phyloP scores from a whole-genome alignment of 2,888 invertebrate species.

The Orchesellides sinensis region DNA sequence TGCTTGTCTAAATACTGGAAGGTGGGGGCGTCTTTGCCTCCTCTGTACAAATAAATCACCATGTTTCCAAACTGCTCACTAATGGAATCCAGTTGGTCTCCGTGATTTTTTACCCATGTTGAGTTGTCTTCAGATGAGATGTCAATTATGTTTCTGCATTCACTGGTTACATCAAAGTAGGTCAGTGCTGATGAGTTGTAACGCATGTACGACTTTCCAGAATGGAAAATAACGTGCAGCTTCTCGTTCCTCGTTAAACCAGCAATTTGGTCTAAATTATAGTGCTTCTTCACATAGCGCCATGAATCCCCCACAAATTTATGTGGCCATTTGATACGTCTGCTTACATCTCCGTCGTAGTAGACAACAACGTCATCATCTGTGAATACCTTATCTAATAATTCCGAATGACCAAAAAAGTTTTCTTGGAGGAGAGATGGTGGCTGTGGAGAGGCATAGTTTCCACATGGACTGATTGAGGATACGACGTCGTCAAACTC shows the following conservation, averaged over 20 bases:
- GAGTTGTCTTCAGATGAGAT: conserved; percentile 10
- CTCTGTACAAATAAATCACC: conserved; percentile 54
- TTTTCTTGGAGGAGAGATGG: conserved; percentile 57
- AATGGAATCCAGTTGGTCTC: conserved; percentile 39
- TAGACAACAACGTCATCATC: conserved; percentile 65
- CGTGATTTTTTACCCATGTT: conserved; percentile 1
- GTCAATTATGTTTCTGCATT: conserved; percentile 65
- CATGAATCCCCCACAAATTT: conserved; percentile 64
- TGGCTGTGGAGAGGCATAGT: conserved; percentile 32
- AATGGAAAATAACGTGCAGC: conserved; percentile 60
- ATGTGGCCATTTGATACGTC: conserved; percentile 45
- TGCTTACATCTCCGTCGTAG: conserved; percentile 45
- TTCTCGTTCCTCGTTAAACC: conserved; percentile 57
- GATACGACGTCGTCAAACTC: conserved; percentile 66
- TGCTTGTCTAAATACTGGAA: conserved; percentile 48
- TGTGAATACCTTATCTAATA: conserved; percentile 42
- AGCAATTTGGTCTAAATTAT: conserved; percentile 61
- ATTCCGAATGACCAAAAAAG: conserved; percentile 54
- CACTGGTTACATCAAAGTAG: conserved; percentile 62
- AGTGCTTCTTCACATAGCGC: conserved; percentile 61
- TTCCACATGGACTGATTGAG: conserved; percentile 67
- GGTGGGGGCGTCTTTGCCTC: conserved; percentile 53
- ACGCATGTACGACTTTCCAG: conserved; percentile 10
- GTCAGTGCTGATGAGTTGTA: conserved; percentile 44
- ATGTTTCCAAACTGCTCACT: conserved; percentile 56